phyloP scores from a whole-genome alignment of 2,888 invertebrate species.

The Phasia obesa region DNA sequence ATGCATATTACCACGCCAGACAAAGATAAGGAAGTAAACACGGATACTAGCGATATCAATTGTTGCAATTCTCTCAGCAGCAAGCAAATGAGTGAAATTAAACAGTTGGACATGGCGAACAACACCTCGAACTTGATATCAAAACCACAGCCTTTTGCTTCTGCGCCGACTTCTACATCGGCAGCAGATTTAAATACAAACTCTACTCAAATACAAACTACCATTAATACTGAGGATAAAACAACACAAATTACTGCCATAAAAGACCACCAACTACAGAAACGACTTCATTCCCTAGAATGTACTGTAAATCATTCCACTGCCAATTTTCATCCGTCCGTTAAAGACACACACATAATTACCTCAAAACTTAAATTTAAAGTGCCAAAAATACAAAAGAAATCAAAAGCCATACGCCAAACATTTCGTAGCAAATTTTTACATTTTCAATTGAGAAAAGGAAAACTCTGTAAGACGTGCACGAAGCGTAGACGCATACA shows the following conservation, averaged over 20 bases:
- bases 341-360: slow-evolving; percentile 72
- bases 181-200: slow-evolving; percentile 32
- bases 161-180: slow-evolving; percentile 62
- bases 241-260: slow-evolving; percentile 46
- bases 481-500: slow-evolving; percentile 80
- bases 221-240: slow-evolving; percentile 10
- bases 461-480: slow-evolving; percentile 80
- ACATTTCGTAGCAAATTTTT: slow-evolving; percentile 81
- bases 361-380: slow-evolving; percentile 78
- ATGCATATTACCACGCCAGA: slow-evolving; percentile 70
- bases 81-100: slow-evolving; percentile 16
- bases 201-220: not conserved
- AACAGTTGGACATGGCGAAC: slow-evolving; percentile 3
- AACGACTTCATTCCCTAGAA: slow-evolving; percentile 41
- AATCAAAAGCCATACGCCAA: slow-evolving; percentile 80
- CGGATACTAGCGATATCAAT: slow-evolving; percentile 27
- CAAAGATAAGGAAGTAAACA: slow-evolving; percentile 47
- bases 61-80: slow-evolving; percentile 38
- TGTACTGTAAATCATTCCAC: slow-evolving; percentile 38
- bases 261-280: slow-evolving; percentile 71
- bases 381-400: slow-evolving; percentile 81
- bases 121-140: slow-evolving; percentile 40
- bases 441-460: slow-evolving; percentile 78
- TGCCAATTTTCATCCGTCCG: slow-evolving; percentile 75
- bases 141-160: slow-evolving; percentile 55